Conservation (phyloP, 1,140 invertebrate species). For the Aphis craccivora region DNA sequence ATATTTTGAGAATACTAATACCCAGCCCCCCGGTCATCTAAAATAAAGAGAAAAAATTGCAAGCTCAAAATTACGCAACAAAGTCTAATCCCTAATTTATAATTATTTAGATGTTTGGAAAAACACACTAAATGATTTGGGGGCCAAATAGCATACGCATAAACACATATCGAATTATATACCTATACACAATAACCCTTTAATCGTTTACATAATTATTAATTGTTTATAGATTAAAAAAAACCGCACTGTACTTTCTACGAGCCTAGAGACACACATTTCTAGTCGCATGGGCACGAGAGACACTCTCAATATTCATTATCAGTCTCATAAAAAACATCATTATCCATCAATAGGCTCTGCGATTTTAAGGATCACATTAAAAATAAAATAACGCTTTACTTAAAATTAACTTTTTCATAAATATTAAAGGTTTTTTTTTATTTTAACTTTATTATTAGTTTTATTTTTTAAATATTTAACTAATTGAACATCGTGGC, state of each 20-base stretch:
- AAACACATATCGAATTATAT: not conserved
- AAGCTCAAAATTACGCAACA: conserved; percentile 54
- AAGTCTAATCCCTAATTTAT: conserved; percentile 46
- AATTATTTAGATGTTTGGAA: not conserved
- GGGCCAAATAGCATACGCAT: conserved; percentile 7
- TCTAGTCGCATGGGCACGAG: not conserved
- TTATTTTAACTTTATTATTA: conserved; percentile 28
- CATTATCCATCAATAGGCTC: conserved; percentile 46
- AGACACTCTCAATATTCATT: conserved; percentile 37
- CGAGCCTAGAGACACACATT: conserved; percentile 38
- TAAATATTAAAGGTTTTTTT: conserved; percentile 48
- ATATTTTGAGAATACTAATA: conserved; percentile 48
- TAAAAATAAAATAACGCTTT: conserved; percentile 54
- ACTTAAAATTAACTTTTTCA: conserved; percentile 53
- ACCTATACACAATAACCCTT: not conserved
- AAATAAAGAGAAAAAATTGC: conserved; percentile 26
- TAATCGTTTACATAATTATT: conserved; percentile 26
- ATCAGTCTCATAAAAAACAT: conserved; percentile 54
- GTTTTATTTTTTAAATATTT: conserved; percentile 51
- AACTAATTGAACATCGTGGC: conserved; percentile 58
- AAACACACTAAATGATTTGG: conserved; percentile 21
- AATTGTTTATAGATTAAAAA: conserved; percentile 9
- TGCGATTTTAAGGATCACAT: not conserved
- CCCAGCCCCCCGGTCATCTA: conserved; percentile 20
- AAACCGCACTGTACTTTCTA: not conserved